Evolutionary conservation across 2,113 vertebrate genomes (phyloP).

Genomic region (Channa argus): DNA sequence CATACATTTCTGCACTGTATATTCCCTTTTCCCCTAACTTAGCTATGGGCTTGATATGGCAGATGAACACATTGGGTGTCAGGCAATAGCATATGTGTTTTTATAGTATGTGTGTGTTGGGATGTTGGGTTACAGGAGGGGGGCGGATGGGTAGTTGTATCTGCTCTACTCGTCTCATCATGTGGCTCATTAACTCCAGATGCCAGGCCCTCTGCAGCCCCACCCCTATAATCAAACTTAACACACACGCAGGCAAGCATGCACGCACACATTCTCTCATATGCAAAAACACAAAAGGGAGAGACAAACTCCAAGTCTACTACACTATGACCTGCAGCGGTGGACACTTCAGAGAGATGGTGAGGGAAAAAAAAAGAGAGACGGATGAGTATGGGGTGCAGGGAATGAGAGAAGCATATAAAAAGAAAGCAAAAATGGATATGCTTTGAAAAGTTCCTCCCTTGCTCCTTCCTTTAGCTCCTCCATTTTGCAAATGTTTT

Average conservation of each 20-base stretch:
- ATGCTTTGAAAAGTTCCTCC: constrained; percentile 65
- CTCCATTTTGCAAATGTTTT: constrained; percentile 48
- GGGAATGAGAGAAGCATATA: constrained; percentile 34
- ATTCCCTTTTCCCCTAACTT: constrained; percentile 7
- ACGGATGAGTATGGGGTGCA: constrained; percentile 4
- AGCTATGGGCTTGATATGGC: constrained; percentile 5
- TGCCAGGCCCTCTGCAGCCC: constrained; percentile 53
- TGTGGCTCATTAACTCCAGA: constrained; percentile 74
- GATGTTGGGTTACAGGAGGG: constrained; percentile 5
- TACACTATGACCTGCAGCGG: constrained; percentile 54
- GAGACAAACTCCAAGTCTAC: constrained; percentile 36
- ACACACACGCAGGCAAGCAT: neutral
- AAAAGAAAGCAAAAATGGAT: constrained; percentile 59
- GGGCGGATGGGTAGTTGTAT: constrained; percentile 28
- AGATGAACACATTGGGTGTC: constrained; percentile 12
- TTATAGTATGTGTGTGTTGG: constrained; percentile 8
- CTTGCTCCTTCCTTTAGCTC: constrained; percentile 40
- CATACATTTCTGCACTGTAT: constrained; percentile 1
- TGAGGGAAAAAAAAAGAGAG: constrained; percentile 15
- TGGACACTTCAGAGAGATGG: constrained; percentile 65
- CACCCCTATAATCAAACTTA: constrained; percentile 38
- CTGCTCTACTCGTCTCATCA: constrained; percentile 52
- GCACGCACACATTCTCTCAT: neutral
- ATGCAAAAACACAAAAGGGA: constrained; percentile 28
- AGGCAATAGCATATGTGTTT: constrained; percentile 35